phyloP scores from a whole-genome alignment of 2,888 invertebrate species.

The Lithophane socia region DNA sequence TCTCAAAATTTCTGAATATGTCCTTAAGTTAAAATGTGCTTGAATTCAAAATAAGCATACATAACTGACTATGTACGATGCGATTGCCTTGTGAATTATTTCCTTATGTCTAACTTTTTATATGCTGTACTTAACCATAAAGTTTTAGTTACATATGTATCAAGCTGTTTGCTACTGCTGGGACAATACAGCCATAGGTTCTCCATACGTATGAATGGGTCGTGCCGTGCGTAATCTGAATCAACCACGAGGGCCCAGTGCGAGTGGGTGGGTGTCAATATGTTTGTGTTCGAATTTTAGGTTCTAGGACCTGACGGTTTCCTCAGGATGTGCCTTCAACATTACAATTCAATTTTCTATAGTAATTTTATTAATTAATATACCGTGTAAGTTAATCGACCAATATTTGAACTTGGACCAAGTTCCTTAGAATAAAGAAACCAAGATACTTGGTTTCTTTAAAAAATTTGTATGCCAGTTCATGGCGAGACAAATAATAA shows the following conservation, averaged over 20 bases:
- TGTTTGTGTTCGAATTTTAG: not conserved
- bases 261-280: not conserved
- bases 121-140: not conserved
- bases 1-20: not conserved
- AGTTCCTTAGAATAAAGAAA: no score
- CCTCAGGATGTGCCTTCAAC: not conserved
- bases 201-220: slow-evolving; percentile 1
- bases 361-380: not conserved
- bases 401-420: no score
- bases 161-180: not conserved
- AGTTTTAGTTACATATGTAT: not conserved
- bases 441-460: no score
- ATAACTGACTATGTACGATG: not conserved
- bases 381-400: not conserved
- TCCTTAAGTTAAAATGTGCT: slow-evolving; percentile 12
- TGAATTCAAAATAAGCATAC: not conserved
- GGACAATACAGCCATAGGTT: no score
- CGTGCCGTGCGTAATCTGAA: not conserved
- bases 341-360: not conserved
- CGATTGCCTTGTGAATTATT: not conserved
- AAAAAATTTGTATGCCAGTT: no score
- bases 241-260: not conserved
- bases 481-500: no score
- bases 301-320: no score
- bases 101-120: not conserved